Conservation (phyloP, 2,888 invertebrate genomes). For the Augochlorella aurata region DNA sequence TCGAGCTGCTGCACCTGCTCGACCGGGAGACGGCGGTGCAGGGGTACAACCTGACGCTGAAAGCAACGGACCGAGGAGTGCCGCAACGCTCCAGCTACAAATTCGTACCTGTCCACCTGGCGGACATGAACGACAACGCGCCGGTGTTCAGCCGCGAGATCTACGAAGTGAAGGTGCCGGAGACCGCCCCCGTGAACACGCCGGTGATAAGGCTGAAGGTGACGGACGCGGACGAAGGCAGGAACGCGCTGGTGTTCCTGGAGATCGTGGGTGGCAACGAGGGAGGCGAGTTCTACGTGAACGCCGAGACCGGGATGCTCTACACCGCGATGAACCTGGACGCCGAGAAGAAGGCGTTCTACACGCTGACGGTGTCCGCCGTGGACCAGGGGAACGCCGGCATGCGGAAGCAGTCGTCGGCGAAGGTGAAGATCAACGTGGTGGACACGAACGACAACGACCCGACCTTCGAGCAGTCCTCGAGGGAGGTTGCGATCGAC, state of each 20-base stretch:
- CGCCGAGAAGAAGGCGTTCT: slow-evolving; percentile 92
- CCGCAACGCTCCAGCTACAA: slow-evolving; percentile 91
- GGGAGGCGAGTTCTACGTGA: slow-evolving; percentile 92
- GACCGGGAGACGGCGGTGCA: slow-evolving; percentile 90
- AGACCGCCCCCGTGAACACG: slow-evolving; percentile 94
- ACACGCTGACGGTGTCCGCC: slow-evolving; percentile 94
- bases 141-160: slow-evolving; percentile 93
- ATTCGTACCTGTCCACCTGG: slow-evolving; percentile 90
- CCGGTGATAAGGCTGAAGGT: slow-evolving; percentile 94
- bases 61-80: slow-evolving; percentile 91
- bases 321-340: slow-evolving; percentile 92
- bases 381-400: slow-evolving; percentile 93
- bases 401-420: slow-evolving; percentile 92
- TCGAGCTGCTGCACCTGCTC: slow-evolving; percentile 89
- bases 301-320: slow-evolving; percentile 94
- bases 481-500: slow-evolving; percentile 88
- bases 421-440: slow-evolving; percentile 94
- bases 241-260: slow-evolving; percentile 92
- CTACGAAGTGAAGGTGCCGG: slow-evolving; percentile 93
- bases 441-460: slow-evolving; percentile 97
- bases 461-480: slow-evolving; percentile 90
- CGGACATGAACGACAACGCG: slow-evolving; percentile 92
- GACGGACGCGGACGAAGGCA: slow-evolving; percentile 91
- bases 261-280: slow-evolving; percentile 96
- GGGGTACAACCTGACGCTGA: slow-evolving; percentile 93